A percentile compares a stretch with the other conserved stretches of the same genome.
Conservation (phyloP, 2,888 invertebrate species). For the Bellardia bayeri region DNA sequence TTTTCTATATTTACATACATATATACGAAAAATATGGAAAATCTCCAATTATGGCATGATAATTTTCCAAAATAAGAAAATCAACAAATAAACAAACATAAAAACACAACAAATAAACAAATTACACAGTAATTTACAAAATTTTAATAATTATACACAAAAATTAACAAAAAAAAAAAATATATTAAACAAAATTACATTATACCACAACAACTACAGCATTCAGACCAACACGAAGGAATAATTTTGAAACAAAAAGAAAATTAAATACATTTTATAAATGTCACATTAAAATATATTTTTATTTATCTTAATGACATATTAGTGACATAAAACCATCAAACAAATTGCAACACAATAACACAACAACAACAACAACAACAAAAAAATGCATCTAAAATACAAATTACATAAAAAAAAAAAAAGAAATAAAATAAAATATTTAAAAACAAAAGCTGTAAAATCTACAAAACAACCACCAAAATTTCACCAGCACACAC, state of each 20-base stretch:
- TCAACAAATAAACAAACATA: slow-evolving; percentile 33
- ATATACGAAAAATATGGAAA: slow-evolving; percentile 53
- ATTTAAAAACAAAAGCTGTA: neutral
- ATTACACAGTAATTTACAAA: slow-evolving; percentile 48
- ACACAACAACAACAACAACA: neutral
- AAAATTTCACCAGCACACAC: neutral
- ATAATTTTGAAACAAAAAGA: slow-evolving; percentile 15
- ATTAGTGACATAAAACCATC: slow-evolving; percentile 52
- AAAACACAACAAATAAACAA: slow-evolving; percentile 38
- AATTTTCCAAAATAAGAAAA: slow-evolving; percentile 52
- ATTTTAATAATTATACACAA: slow-evolving; percentile 6
- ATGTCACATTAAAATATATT: slow-evolving; percentile 43
- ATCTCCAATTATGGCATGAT: slow-evolving; percentile 34
- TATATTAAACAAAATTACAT: slow-evolving; percentile 31
- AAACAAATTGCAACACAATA: slow-evolving; percentile 37
- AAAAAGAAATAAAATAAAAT: slow-evolving; percentile 8
- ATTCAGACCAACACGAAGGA: slow-evolving; percentile 13
- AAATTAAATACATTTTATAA: slow-evolving; percentile 37
- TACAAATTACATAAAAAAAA: slow-evolving; percentile 16
- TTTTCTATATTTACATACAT: slow-evolving; percentile 20
- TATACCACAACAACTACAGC: slow-evolving; percentile 26
- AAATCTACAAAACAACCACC: neutral
- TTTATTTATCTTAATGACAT: slow-evolving; percentile 48
- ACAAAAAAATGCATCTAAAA: slow-evolving; percentile 12
- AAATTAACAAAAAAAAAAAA: slow-evolving; percentile 22